Evolutionary conservation across 2,888 invertebrate genomes (phyloP).

Genomic region (Apotomis betuletana): DNA sequence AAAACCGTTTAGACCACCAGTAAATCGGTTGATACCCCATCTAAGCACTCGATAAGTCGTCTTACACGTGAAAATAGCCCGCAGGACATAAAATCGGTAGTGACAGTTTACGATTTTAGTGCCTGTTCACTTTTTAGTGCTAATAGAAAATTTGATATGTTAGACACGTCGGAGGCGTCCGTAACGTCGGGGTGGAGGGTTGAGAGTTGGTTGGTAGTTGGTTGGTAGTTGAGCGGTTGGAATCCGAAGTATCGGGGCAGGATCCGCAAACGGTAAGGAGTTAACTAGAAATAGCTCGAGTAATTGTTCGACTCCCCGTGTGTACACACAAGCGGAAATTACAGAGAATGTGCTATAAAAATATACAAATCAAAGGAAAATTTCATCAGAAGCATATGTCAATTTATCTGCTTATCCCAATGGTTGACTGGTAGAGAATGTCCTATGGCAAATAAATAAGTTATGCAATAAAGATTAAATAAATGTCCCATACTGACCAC

Average conservation of each 20-base stretch:
- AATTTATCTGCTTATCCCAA: too few species aligned
- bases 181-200: background rate
- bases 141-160: constrained; percentile 59
- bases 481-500: too few species aligned
- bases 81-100: constrained; percentile 55
- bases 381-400: too few species aligned
- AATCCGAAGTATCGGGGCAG: background rate
- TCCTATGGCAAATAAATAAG: too few species aligned
- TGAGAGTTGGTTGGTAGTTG: background rate
- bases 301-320: constrained; percentile 2
- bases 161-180: constrained; percentile 11
- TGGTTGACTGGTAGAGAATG: too few species aligned
- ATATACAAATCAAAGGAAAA: too few species aligned
- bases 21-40: background rate
- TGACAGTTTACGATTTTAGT: constrained; percentile 59
- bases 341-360: too few species aligned
- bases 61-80: constrained; percentile 49
- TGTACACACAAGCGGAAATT: too few species aligned
- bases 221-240: background rate
- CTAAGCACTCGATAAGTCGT: constrained; percentile 24
- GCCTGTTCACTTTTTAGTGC: constrained; percentile 63
- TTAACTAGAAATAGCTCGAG: constrained; percentile 5
- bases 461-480: too few species aligned
- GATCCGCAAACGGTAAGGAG: constrained; percentile 1
- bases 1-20: background rate